Evolutionary conservation across 1,140 invertebrate genomes (phyloP), one percentile per base, ranked within the genome.

Genomic region (Eriosoma lanigerum): DNA sequence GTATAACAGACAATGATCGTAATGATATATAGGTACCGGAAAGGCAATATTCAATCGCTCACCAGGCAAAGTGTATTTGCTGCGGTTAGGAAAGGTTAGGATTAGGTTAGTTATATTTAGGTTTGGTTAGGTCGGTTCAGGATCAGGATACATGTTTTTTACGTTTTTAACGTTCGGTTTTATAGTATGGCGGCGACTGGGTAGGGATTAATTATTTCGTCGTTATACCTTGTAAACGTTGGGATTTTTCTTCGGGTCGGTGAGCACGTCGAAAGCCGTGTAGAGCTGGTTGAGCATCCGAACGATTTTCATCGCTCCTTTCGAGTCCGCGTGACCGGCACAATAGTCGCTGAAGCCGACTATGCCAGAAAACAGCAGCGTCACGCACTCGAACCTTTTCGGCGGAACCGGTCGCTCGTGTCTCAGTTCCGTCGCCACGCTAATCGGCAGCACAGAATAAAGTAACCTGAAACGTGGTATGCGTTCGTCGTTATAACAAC

Each of bases 161-260:
- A n/a, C n/a, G n/a, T n/a, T n/a, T n/a, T n/a, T n/a, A n/a, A n/a
- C n/a, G n/a, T n/a, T n/a, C n/a, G n/a, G n/a, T n/a, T n/a, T n/a
- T n/a, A n/a, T n/a, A n/a, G n/a, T n/a, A n/a, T n/a, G n/a, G n/a
- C n/a, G n/a, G n/a, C n/a, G n/a, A n/a, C n/a, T n/a, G n/a, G n/a
- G n/a, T n/a, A n/a, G n/a, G n/a, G n/a, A n/a, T n/a, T n/a, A n/a
- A n/a, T n/a, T n/a, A n/a, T 38, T 8, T 38, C 32, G 32, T 38
- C 32, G 3, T 38, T 87, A 97, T 87, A 97, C 96, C 92, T 98
- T 98, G 85, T 97, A 98, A 62, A 98, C 94, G 85, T 96, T 94
- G 13, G 94, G 93, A 87, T 97, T 96, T 76, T 92, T 91, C 84
- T 92, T 94, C 1, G 94, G 94, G 86, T 97, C 95, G 1, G 96